phyloP scores from a whole-genome alignment of 2,888 invertebrate genomes.

The Neelides folsomi region DNA sequence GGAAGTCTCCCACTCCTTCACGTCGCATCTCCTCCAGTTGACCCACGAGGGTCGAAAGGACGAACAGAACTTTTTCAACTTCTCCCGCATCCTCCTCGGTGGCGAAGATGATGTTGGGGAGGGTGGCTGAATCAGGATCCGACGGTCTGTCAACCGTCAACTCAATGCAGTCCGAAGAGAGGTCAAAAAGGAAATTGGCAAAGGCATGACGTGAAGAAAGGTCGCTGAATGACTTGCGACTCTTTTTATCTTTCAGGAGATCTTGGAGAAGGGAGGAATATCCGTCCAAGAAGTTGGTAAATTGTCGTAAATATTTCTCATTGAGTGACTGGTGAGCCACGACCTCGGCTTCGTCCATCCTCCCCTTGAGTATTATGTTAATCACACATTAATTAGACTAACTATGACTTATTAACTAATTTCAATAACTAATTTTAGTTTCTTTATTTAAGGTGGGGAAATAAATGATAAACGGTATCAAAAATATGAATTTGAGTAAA shows the following conservation, averaged over 20 bases:
- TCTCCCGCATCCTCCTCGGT: background rate
- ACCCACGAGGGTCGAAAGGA: slow-evolving; percentile 21
- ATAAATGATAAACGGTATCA: too few species aligned
- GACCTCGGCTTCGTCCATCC: slow-evolving; percentile 20
- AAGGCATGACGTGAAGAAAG: slow-evolving; percentile 15
- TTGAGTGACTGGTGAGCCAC: slow-evolving; percentile 25
- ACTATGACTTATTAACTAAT: too few species aligned
- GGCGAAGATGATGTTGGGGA: too few species aligned
- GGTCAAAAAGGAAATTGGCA: slow-evolving; percentile 22
- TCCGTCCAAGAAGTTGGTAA: slow-evolving; percentile 24
- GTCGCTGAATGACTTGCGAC: background rate
- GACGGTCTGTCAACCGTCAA: background rate
- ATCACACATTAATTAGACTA: too few species aligned
- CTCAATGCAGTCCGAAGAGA: slow-evolving; percentile 16
- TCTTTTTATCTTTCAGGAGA: background rate
- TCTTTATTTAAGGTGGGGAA: too few species aligned
- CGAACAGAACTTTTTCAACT: slow-evolving; percentile 27
- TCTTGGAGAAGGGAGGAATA: slow-evolving; percentile 13
- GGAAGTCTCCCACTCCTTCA: slow-evolving; percentile 15
- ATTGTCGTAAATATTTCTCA: slow-evolving; percentile 25
- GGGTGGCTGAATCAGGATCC: too few species aligned
- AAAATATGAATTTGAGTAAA: too few species aligned
- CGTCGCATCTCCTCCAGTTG: slow-evolving; percentile 19
- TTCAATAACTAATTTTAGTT: too few species aligned
- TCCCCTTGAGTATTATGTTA: background rate